Evolutionary conservation across 2,888 invertebrate species (phyloP).

Genomic region (Phragmatobia fuliginosa): DNA sequence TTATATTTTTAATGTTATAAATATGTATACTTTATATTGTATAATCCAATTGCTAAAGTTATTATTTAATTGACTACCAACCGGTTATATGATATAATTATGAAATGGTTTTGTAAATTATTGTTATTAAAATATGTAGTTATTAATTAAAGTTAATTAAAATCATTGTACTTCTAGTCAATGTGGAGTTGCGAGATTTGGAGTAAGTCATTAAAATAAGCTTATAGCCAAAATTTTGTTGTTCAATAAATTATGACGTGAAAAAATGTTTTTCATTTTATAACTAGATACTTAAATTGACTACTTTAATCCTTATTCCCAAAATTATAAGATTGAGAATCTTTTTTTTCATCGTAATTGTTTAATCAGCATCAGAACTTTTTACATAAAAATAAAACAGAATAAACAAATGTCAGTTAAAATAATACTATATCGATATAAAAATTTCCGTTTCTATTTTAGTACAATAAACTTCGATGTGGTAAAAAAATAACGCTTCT

Average conservation of each 20-base stretch:
- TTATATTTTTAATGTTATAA: slow-evolving; percentile 33
- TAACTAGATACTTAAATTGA: neutral
- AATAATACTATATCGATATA: no score
- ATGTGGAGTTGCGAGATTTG: slow-evolving; percentile 55
- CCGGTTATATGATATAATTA: neutral
- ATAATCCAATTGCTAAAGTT: neutral
- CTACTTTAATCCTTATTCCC: neutral
- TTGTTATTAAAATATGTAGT: slow-evolving; percentile 64
- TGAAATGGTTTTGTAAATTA: slow-evolving; percentile 63
- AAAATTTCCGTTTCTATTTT: no score
- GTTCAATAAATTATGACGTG: slow-evolving; percentile 52
- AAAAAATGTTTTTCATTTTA: slow-evolving; percentile 33
- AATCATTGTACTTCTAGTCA: slow-evolving; percentile 53
- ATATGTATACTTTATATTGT: slow-evolving; percentile 6
- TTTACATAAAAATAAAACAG: neutral
- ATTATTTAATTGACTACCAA: slow-evolving; percentile 22
- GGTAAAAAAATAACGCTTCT: neutral
- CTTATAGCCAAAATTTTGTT: slow-evolving; percentile 48
- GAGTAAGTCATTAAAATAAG: slow-evolving; percentile 36
- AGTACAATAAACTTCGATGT: neutral
- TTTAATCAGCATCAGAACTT: no score
- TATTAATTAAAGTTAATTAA: slow-evolving; percentile 58
- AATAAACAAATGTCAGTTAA: neutral
- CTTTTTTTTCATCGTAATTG: neutral
- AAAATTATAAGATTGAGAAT: neutral